A percentile compares a stretch with the other conserved stretches of the same genome.
Conservation (phyloP, 2,113 vertebrate genomes). For the Crotalus helleri region DNA sequence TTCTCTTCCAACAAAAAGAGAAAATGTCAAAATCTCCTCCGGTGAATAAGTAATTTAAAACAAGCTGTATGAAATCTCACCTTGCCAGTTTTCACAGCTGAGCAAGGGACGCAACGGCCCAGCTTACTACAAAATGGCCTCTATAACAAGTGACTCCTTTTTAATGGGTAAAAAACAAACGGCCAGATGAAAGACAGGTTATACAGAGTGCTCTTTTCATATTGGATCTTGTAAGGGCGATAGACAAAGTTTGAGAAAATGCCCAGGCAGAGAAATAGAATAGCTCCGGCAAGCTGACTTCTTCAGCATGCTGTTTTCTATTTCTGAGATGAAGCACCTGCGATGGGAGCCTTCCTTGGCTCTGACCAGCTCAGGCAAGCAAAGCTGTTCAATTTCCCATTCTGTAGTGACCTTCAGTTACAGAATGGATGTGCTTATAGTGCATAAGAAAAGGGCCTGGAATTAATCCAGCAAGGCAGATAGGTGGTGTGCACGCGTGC, state of each 20-base stretch:
- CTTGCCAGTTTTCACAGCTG: conserved; percentile 48
- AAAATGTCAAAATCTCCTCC: conserved; percentile 59
- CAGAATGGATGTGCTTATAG: conserved; percentile 42
- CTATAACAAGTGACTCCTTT: not conserved
- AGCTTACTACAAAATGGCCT: conserved; percentile 31
- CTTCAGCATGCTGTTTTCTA: fast-evolving
- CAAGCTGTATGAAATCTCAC: conserved; percentile 45
- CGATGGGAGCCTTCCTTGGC: not conserved
- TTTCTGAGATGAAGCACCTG: not conserved
- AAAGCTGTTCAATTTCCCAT: not conserved
- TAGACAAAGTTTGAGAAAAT: not conserved
- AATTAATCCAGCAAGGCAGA: conserved; percentile 39
- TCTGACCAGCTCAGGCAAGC: not conserved
- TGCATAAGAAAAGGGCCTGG: conserved; percentile 29
- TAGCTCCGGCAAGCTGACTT: not conserved
- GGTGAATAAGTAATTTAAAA: conserved; percentile 48
- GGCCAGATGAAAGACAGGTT: conserved; percentile 2
- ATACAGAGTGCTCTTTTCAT: fast-evolving
- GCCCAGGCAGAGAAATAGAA: not conserved
- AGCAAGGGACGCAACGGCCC: conserved; percentile 22
- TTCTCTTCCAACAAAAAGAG: conserved; percentile 51
- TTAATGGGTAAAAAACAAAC: conserved; percentile 24
- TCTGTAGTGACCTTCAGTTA: conserved; percentile 3
- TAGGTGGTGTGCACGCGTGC: not conserved
- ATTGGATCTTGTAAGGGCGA: not conserved